phyloP scores from a whole-genome alignment of 2,888 invertebrate species.

The Sphaeridia pumilis region DNA sequence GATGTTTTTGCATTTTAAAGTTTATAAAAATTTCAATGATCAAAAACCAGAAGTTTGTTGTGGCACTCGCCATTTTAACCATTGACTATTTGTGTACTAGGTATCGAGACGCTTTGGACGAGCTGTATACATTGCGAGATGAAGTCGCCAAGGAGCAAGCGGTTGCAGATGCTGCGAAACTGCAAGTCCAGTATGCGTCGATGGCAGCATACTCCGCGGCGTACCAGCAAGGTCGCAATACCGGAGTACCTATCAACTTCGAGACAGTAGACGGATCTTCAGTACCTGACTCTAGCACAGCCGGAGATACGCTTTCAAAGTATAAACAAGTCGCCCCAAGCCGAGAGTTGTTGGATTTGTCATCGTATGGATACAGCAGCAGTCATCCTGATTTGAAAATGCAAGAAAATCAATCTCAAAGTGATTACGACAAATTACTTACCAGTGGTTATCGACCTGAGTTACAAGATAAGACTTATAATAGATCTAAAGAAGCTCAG shows the following conservation, averaged over 20 bases:
- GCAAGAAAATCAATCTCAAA: constrained; percentile 31
- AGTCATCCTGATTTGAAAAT: constrained; percentile 35
- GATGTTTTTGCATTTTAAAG: neutral
- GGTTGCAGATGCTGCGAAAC: constrained; percentile 9
- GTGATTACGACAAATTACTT: constrained; percentile 33
- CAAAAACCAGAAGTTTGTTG: neutral
- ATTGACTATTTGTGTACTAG: constrained; percentile 10
- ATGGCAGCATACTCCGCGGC: constrained; percentile 5
- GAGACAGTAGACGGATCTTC: constrained; percentile 18
- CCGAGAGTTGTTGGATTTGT: constrained; percentile 17
- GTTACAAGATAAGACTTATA: constrained; percentile 24
- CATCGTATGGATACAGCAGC: constrained; percentile 25
- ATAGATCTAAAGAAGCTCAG: constrained; percentile 8
- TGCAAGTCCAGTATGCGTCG: neutral
- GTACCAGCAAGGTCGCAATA: constrained; percentile 17
- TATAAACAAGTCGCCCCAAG: constrained; percentile 33
- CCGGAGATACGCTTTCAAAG: neutral
- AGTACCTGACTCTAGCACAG: neutral
- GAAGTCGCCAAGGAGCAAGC: constrained; percentile 20
- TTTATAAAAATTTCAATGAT: neutral
- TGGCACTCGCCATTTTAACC: neutral
- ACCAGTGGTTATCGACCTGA: constrained; percentile 25
- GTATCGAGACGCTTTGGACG: constrained; percentile 32
- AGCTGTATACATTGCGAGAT: constrained; percentile 25
- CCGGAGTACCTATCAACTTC: constrained; percentile 27